Evolutionary conservation across 2,797 vertebrate species (phyloP).

Genomic region (Neosalanx taihuensis): DNA sequence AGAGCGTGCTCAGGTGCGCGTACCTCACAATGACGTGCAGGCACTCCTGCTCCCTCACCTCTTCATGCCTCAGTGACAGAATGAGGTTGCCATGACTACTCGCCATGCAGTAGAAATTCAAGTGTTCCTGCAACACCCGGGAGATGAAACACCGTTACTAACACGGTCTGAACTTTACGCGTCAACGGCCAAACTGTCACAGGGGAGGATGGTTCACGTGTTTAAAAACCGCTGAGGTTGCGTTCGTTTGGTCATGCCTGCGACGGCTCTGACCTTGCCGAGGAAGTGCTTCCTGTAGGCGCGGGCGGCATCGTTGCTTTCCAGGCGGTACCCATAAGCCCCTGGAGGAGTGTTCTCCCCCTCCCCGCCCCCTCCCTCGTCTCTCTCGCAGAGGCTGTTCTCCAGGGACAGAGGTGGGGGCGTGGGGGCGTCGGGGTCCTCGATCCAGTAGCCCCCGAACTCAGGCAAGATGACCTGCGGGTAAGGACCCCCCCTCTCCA

Average conservation of each 20-base stretch:
- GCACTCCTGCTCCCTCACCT: conserved; percentile 87
- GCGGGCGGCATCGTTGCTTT: conserved; percentile 88
- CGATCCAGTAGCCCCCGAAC: conserved; percentile 98
- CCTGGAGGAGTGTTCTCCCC: conserved; percentile 5
- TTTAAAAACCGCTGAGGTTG: too few species aligned
- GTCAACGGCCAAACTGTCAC: too few species aligned
- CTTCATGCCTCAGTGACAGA: conserved; percentile 94
- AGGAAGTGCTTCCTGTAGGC: conserved; percentile 94
- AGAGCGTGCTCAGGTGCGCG: background rate
- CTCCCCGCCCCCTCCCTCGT: conserved; percentile 72
- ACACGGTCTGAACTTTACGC: too few species aligned
- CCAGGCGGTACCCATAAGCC: conserved; percentile 79
- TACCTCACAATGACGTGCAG: conserved; percentile 97
- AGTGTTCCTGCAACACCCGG: conserved; percentile 83
- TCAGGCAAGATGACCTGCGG: conserved; percentile 93
- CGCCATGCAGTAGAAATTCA: conserved; percentile 94
- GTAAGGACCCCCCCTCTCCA: conserved; percentile 89
- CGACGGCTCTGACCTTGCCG: conserved; percentile 82
- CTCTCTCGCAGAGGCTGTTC: conserved; percentile 91
- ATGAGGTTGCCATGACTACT: conserved; percentile 95
- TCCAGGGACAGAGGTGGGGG: conserved; percentile 86
- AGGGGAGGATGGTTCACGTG: too few species aligned
- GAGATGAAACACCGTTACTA: background rate
- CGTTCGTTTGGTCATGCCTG: too few species aligned
- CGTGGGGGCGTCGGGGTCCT: conserved; percentile 86